phyloP scores from a whole-genome alignment of 2,113 vertebrate species.

The Neogale vison region DNA sequence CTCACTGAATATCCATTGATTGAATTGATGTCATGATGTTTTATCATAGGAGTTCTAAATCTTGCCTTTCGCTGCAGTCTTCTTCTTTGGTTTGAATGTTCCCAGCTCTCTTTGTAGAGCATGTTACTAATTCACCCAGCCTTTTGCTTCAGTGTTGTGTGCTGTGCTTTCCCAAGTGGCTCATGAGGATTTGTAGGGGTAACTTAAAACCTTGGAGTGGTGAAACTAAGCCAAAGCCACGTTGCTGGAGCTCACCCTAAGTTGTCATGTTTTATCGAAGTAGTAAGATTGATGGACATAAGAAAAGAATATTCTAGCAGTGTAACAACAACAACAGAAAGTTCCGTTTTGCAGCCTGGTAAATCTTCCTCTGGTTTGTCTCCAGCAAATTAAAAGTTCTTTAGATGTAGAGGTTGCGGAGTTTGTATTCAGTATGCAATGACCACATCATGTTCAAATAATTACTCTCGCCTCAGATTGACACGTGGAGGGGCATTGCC shows the following conservation, averaged over 20 bases:
- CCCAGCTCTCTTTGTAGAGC: neutral
- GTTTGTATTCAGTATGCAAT: neutral
- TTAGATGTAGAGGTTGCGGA: neutral
- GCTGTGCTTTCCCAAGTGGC: neutral
- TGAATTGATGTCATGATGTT: neutral
- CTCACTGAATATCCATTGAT: constrained; percentile 28
- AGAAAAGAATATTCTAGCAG: constrained; percentile 9
- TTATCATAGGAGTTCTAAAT: constrained; percentile 29
- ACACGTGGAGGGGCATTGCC: neutral
- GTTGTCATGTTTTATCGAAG: constrained; percentile 22
- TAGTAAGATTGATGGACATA: neutral
- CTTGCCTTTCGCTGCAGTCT: constrained; percentile 7
- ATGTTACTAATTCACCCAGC: neutral
- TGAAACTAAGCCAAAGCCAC: neutral
- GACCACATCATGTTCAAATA: neutral
- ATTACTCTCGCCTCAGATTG: neutral
- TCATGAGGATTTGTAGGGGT: neutral
- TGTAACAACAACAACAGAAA: neutral
- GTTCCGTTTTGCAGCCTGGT: neutral
- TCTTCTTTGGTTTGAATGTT: neutral
- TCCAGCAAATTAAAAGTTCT: constrained; percentile 1
- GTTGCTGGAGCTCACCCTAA: neutral
- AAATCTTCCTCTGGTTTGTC: neutral
- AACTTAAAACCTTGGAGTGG: neutral
- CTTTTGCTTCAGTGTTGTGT: neutral